Conservation (phyloP, 2,888 invertebrate genomes). For the Exocentrus adspersus region DNA sequence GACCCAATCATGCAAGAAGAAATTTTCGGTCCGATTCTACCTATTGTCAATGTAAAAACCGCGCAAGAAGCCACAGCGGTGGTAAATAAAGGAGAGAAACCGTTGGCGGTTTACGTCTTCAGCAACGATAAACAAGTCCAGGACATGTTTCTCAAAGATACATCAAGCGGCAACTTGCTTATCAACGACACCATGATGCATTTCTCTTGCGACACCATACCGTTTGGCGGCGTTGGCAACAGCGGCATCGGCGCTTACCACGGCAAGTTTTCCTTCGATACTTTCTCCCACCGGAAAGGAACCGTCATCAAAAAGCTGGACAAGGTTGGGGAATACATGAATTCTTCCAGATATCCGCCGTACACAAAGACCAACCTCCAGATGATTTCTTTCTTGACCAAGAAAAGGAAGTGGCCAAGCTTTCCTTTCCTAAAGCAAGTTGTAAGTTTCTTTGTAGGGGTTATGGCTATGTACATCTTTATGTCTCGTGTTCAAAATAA, state of each 20-base stretch:
- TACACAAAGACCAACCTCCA: slow-evolving; percentile 79
- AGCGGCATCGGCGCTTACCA: slow-evolving; percentile 96
- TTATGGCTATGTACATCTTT: background rate
- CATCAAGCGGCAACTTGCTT: slow-evolving; percentile 81
- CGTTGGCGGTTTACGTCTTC: slow-evolving; percentile 90
- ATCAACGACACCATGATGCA: slow-evolving; percentile 91
- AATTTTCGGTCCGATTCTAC: slow-evolving; percentile 96
- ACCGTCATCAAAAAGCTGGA: slow-evolving; percentile 77
- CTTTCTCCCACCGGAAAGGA: slow-evolving; percentile 92
- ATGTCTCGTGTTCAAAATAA: background rate
- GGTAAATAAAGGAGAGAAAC: slow-evolving; percentile 89
- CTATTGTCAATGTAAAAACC: slow-evolving; percentile 84
- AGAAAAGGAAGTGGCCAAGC: background rate
- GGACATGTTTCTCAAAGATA: slow-evolving; percentile 74
- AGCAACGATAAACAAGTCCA: slow-evolving; percentile 69
- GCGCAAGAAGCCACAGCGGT: slow-evolving; percentile 90
- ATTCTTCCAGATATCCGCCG: slow-evolving; percentile 82
- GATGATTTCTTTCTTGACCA: slow-evolving; percentile 49
- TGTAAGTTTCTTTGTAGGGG: background rate
- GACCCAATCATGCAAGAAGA: slow-evolving; percentile 90
- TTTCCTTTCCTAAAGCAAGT: background rate
- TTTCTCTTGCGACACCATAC: slow-evolving; percentile 84
- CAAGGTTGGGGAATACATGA: slow-evolving; percentile 73
- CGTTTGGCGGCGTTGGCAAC: slow-evolving; percentile 95
- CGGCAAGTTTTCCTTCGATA: slow-evolving; percentile 89